Conservation (phyloP, 1,140 invertebrate species). For the Drosophila mojavensis region DNA sequence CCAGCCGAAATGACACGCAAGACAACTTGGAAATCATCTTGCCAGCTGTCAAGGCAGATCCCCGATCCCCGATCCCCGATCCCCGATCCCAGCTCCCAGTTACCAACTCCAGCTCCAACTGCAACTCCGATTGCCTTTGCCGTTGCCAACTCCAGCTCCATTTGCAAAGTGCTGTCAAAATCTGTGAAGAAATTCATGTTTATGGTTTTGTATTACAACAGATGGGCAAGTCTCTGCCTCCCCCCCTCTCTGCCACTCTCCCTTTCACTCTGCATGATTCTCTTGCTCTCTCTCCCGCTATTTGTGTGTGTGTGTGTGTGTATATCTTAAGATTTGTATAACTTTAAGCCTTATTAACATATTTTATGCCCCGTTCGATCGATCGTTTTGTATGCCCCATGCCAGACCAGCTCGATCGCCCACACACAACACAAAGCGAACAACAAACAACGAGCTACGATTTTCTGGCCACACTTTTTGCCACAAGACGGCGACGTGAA, state of each 20-base stretch:
- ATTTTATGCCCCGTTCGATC: conserved; percentile 64
- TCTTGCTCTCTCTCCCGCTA: not conserved
- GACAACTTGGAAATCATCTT: conserved; percentile 32
- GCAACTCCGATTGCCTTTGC: not conserved
- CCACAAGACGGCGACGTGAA: conserved; percentile 30
- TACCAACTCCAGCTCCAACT: not conserved
- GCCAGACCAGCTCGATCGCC: conserved; percentile 33
- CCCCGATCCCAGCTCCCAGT: not conserved
- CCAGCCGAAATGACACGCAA: conserved; percentile 37
- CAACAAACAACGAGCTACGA: conserved; percentile 5
- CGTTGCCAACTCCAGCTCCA: not conserved
- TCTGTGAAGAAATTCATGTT: conserved; percentile 42
- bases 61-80: not conserved
- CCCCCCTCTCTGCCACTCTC: not conserved
- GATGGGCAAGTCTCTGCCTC: conserved; percentile 2
- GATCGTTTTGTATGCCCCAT: conserved; percentile 15
- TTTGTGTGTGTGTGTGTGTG: not conserved
- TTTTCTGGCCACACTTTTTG: conserved; percentile 49
- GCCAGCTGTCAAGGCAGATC: conserved; percentile 25
- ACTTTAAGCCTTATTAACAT: conserved; percentile 81
- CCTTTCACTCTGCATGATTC: not conserved
- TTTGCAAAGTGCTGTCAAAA: conserved; percentile 44
- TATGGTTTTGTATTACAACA: conserved; percentile 54
- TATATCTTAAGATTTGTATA: conserved; percentile 52
- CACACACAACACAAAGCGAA: conserved; percentile 19